A percentile compares a stretch with the other conserved stretches of the same genome.
Conservation (phyloP, 2,113 vertebrate species). For the Coptodon bakossiorum region DNA sequence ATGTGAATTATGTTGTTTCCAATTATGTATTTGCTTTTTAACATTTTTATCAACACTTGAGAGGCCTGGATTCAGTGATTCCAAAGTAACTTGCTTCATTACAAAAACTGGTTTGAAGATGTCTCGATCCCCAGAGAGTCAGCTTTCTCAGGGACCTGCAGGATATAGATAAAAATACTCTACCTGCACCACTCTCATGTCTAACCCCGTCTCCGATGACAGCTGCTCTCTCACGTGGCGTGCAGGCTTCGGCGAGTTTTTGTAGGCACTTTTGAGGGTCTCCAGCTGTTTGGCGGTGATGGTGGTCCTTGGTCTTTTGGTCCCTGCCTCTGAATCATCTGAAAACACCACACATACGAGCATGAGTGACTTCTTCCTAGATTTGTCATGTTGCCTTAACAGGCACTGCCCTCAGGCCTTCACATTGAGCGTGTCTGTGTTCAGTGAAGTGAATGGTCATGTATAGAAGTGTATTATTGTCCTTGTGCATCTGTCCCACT, state of each 20-base stretch:
- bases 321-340: constrained; percentile 95
- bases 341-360: constrained; percentile 1
- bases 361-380: not conserved
- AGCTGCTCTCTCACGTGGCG: constrained; percentile 95
- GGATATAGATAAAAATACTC: not conserved
- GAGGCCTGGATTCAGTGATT: rapidly evolving
- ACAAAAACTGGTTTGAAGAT: not conserved
- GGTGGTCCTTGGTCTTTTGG: constrained; percentile 93
- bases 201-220: constrained; percentile 93
- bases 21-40: rapidly evolving
- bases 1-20: not conserved
- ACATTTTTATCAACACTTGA: not conserved
- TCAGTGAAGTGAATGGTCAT: constrained; percentile 38
- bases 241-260: constrained; percentile 95
- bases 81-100: not conserved
- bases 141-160: not conserved
- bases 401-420: not conserved
- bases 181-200: constrained; percentile 99
- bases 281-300: constrained; percentile 99
- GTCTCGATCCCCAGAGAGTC: not conserved
- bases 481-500: constrained; percentile 60
- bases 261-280: constrained; percentile 96
- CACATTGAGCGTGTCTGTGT: not conserved
- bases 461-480: constrained; percentile 51
- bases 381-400: not conserved